Base-by-base conservation (phyloP, 2,888 invertebrate species). In the Oxyteleia sp. region DNA sequence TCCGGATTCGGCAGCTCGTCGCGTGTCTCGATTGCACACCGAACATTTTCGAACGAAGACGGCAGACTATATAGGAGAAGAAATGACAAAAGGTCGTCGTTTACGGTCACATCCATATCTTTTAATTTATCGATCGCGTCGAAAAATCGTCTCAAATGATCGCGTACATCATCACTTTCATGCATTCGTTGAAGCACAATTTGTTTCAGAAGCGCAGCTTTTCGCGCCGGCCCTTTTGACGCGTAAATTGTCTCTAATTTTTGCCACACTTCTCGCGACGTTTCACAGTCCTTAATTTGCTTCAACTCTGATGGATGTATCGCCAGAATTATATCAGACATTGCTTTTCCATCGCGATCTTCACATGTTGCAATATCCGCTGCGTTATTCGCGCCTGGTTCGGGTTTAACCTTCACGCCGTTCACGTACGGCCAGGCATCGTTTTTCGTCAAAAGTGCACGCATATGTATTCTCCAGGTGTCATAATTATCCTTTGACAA, bases 21-120 rank as follows among this genome's bases (percentile, higher is more conserved):
- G 16, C 79, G 72, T n/a, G 74, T 74, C 59, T 72, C 79, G 15
- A 83, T 83, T 23, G 74, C 80, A 43, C 72, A 57, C 8, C 81
- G 29, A 32, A 81, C 78, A 59, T 59, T 68, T 23, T 78, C 76
- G 15, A 29, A 55, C 11, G 49, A 13, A 15, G 15, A n/a, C 2
- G 68, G 68, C 16, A 68, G 26, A 43, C 53, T 68, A 16, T 53
- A 68, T 3, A 55, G 29, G 0, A 68, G 26, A 15, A 68, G 13
- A 4, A 68, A 55, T 1, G 68, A 38, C 10, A 68, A 43, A 8
- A 72, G 15, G n/a, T 74, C 63, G 15, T 23, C 38, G 49, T 74
- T 38, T 11, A 83, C 61, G 1, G 4, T 38, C n/a, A 83, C 53
- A 2, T 74, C 74, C 79, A 80, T 59, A 15, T 66, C 69, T 20